phyloP scores from a whole-genome alignment of 2,888 invertebrate genomes.

The Julus scandinavius region DNA sequence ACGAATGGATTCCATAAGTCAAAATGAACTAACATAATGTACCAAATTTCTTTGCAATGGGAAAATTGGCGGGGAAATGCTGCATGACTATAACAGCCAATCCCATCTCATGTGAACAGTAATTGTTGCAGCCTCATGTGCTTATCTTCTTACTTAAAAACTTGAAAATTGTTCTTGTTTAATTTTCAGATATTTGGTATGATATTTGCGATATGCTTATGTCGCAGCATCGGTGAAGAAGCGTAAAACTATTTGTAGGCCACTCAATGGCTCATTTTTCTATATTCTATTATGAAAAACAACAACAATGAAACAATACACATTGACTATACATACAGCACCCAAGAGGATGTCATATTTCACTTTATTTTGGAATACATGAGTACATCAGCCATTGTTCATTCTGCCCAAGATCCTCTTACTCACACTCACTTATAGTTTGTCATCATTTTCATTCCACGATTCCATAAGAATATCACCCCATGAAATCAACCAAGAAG shows the following conservation, averaged over 20 bases:
- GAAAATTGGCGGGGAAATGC: too few relatives aligned
- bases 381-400: constrained; percentile 34
- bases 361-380: constrained; percentile 43
- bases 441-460: constrained; percentile 41
- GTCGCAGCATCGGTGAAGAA: constrained; percentile 66
- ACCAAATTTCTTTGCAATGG: too few relatives aligned
- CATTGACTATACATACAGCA: constrained; percentile 31
- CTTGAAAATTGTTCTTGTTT: background rate
- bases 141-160: background rate
- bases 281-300: constrained; percentile 35
- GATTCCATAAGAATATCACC: constrained; percentile 25
- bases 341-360: constrained; percentile 35
- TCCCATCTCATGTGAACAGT: too few relatives aligned
- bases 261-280: background rate
- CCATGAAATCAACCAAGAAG: constrained; percentile 43
- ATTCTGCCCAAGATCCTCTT: background rate
- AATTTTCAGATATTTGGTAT: constrained; percentile 64
- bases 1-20: too few relatives aligned
- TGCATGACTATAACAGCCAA: too few relatives aligned
- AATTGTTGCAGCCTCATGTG: background rate
- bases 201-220: constrained; percentile 64
- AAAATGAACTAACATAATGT: too few relatives aligned
- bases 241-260: constrained; percentile 56
- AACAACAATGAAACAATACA: constrained; percentile 35
- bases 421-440: constrained; percentile 41